Evolutionary conservation across 2,797 vertebrate genomes (phyloP), one percentile per base, ranked within the genome.

Genomic region (Amniataba percoides): DNA sequence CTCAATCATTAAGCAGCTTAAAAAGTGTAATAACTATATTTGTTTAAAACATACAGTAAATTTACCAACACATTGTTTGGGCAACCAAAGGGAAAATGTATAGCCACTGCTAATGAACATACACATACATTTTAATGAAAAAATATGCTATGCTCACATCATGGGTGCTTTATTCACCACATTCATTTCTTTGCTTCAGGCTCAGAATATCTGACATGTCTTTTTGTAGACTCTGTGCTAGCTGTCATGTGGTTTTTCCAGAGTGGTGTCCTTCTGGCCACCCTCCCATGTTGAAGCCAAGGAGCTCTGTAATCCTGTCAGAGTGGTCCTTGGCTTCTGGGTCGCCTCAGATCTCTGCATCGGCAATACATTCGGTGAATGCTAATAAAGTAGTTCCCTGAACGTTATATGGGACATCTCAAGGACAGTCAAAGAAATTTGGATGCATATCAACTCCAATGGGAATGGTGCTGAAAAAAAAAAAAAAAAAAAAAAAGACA

Each of bases 301-400:
- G 52, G 49, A 81, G 79, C 77, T 83, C 68, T 75, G 58, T 88
- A 85, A 88, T 89, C 77, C 72, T 76, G 61, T 83, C 78, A 73
- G 68, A 84, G 68, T 55, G 61, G 82, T 70, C 72, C 64, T 80
- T 78, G 78, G 73, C 83, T 86, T 87, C 80, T 78, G 82, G 83
- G 86, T 87, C 75, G 74, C 75, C 72, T 80, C 80, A 85, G 73
- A 80, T 86, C 81, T 83, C 71, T 59, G 78, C 78, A 72, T 81
- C 68, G 65, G 77, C 63, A 25, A 39, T 51, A 75, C 80, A 63
- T 71, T 58, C 49, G 75, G 51, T 78, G 79, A 86, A 81, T 82
- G 46, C 68, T 88, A 81, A 87, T 80, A 71, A 75, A 76, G 39
- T 12, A 51, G 69, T 42, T 80, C 61, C 67, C 64, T 67, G 46